Percentiles rank a stretch among this genome's conserved stretches.
Evolutionary conservation across 2,888 invertebrate genomes (phyloP).

Genomic region (Electrophaes corylata): DNA sequence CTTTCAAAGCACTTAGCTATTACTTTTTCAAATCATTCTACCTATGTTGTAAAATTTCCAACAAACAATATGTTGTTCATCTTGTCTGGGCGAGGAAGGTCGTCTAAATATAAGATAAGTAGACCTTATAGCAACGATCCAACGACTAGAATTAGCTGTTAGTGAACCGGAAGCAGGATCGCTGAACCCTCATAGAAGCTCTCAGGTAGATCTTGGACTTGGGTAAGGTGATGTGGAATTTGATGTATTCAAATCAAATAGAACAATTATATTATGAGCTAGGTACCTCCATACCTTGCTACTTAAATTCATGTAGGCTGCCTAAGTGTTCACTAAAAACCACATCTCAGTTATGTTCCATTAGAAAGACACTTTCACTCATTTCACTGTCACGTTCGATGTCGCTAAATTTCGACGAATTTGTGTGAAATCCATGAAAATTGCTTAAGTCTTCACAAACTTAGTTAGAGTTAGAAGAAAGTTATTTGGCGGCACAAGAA

Average conservation of each 20-base stretch:
- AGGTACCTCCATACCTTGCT: constrained; percentile 56
- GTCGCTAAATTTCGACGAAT: constrained; percentile 27
- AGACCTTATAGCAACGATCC: constrained; percentile 7
- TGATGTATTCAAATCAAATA: background rate
- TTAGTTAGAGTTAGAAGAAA: constrained; percentile 18
- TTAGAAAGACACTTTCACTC: constrained; percentile 73
- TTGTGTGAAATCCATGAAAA: constrained; percentile 44
- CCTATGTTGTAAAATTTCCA: too few species aligned
- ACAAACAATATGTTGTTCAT: background rate
- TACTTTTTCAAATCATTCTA: too few species aligned
- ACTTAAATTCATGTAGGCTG: constrained; percentile 72
- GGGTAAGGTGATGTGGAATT: background rate
- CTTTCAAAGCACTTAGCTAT: too few species aligned
- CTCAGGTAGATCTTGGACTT: background rate
- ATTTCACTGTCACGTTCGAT: constrained; percentile 53
- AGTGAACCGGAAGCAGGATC: constrained; percentile 23
- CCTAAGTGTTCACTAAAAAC: constrained; percentile 69
- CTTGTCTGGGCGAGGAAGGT: background rate
- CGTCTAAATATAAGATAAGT: constrained; percentile 2
- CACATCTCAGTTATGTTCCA: constrained; percentile 70
- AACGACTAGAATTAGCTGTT: constrained; percentile 19
- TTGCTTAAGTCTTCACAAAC: constrained; percentile 17
- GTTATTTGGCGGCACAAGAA: constrained; percentile 23
- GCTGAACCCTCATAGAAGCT: constrained; percentile 20
- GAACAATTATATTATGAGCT: constrained; percentile 6